Conservation (phyloP, 2,113 vertebrate species). For the Entelurus aequoreus region DNA sequence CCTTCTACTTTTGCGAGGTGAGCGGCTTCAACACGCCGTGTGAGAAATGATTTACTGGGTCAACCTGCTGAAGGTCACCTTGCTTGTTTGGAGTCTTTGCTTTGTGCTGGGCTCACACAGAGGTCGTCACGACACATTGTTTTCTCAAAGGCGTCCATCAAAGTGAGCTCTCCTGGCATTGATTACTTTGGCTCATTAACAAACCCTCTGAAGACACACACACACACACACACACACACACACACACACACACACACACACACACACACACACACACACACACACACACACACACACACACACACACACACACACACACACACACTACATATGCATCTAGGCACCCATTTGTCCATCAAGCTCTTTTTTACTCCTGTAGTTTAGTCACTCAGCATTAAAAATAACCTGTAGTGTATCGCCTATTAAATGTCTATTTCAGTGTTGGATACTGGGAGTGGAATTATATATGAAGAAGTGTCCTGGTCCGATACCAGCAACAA, state of each 20-base stretch:
- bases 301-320: background rate
- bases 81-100: slow-evolving; percentile 49
- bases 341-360: background rate
- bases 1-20: slow-evolving; percentile 18
- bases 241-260: slow-evolving; percentile 16
- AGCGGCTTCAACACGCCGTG: slow-evolving; percentile 38
- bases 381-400: too few species aligned
- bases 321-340: background rate
- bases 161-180: slow-evolving; percentile 67
- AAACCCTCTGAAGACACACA: slow-evolving; percentile 51
- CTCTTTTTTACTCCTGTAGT: too few species aligned
- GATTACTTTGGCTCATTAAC: slow-evolving; percentile 69
- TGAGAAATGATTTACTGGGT: slow-evolving; percentile 42
- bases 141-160: slow-evolving; percentile 70
- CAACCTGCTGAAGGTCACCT: slow-evolving; percentile 56
- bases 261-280: slow-evolving; percentile 17
- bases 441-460: too few species aligned
- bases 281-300: slow-evolving; percentile 14
- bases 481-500: too few species aligned
- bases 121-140: slow-evolving; percentile 61
- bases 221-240: background rate
- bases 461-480: too few species aligned
- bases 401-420: too few species aligned
- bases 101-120: slow-evolving; percentile 50
- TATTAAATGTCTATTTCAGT: too few species aligned